phyloP scores from a whole-genome alignment of 2,888 invertebrate genomes.

The Agriopis aurantiaria region DNA sequence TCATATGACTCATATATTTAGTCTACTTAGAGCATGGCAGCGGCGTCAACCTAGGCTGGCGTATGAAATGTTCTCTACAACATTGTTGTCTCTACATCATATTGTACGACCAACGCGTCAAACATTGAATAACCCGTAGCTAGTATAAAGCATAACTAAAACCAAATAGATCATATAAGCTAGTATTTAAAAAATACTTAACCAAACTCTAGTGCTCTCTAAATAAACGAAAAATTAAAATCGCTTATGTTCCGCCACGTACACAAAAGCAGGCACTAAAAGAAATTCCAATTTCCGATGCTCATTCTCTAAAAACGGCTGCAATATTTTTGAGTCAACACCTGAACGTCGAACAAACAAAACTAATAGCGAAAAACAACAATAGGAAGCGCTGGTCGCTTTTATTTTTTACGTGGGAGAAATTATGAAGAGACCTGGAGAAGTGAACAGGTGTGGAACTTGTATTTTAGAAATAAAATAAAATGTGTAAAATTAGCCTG shows the following conservation, averaged over 20 bases:
- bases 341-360: constrained; percentile 59
- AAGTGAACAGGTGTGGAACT: constrained; percentile 43
- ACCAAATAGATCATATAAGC: neutral
- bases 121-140: no score
- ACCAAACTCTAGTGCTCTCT: neutral
- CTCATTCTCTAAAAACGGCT: constrained; percentile 59
- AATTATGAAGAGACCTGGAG: constrained; percentile 59
- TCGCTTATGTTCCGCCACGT: constrained; percentile 23
- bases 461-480: neutral
- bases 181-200: neutral
- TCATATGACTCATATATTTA: no score
- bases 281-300: constrained; percentile 51
- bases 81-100: no score
- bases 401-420: constrained; percentile 57
- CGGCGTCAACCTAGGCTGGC: no score
- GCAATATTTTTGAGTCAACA: constrained; percentile 69
- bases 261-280: constrained; percentile 35
- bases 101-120: no score
- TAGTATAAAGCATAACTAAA: no score
- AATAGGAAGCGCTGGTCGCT: constrained; percentile 48
- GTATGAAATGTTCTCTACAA: no score
- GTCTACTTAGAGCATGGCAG: no score
- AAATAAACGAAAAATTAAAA: constrained; percentile 5
- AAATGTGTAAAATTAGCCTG: neutral
- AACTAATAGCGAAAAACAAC: constrained; percentile 56